Percentiles rank a stretch among this genome's conserved stretches.
phyloP scores from a whole-genome alignment of 2,113 vertebrate species.

The Takifugu bimaculatus region DNA sequence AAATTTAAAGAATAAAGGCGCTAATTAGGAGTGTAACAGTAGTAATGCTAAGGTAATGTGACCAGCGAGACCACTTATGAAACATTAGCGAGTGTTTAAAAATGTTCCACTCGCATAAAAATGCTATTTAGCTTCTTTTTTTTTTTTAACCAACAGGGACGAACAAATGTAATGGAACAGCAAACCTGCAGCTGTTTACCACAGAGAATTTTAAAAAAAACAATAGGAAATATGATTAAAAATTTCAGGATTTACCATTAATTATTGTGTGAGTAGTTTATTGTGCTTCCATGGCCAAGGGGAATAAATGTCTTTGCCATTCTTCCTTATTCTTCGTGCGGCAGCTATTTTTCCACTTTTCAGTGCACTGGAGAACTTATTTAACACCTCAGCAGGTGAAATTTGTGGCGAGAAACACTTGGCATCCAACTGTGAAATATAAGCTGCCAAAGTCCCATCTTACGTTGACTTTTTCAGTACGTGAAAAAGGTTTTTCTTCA shows the following conservation, averaged over 20 bases:
- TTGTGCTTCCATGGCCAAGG: no score
- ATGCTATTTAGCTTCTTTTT: background rate
- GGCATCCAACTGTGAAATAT: conserved; percentile 7
- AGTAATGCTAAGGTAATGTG: background rate
- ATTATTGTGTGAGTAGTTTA: no score
- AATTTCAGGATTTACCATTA: no score
- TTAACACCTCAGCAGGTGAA: conserved; percentile 2
- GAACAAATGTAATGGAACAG: background rate
- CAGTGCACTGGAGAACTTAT: background rate
- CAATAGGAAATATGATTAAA: no score
- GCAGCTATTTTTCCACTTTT: background rate
- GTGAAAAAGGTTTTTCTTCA: no score
- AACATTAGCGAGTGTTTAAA: background rate
- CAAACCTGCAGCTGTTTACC: background rate
- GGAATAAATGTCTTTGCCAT: background rate
- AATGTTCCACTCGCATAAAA: background rate
- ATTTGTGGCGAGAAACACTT: background rate
- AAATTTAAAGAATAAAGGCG: conserved; percentile 16
- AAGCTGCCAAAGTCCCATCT: background rate
- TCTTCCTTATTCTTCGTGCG: background rate
- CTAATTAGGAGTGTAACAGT: background rate
- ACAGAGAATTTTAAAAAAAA: background rate
- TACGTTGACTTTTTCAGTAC: background rate
- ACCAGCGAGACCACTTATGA: conserved; percentile 4
- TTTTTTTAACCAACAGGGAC: background rate